Evolutionary conservation across 2,888 invertebrate genomes (phyloP).

Genomic region (Eremobia ochroleuca): DNA sequence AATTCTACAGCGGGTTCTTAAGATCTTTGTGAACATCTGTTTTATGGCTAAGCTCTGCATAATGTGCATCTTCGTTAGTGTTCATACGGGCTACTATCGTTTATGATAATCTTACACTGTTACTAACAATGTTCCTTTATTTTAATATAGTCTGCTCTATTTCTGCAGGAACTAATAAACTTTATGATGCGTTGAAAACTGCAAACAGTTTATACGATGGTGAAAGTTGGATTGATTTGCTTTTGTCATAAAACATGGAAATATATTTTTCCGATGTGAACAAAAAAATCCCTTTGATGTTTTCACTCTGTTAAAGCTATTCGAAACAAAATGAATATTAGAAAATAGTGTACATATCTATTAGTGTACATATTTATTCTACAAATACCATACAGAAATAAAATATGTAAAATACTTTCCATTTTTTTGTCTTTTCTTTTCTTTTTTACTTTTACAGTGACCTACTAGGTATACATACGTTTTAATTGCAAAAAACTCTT

Average conservation of each 20-base stretch:
- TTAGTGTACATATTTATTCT: not conserved
- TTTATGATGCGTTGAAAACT: constrained; percentile 7
- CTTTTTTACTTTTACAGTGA: not conserved
- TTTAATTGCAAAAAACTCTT: not conserved
- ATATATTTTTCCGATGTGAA: not conserved
- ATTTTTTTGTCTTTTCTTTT: no score
- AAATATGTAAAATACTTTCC: not conserved
- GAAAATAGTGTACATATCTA: not conserved
- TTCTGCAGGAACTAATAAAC: constrained; percentile 10
- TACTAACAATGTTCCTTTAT: constrained; percentile 32
- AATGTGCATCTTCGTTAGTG: constrained; percentile 48
- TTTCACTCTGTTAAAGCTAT: not conserved
- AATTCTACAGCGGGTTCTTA: constrained; percentile 34
- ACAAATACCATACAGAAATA: not conserved
- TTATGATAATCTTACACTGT: constrained; percentile 26
- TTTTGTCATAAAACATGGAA: not conserved
- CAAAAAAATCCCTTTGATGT: not conserved
- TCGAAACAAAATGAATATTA: constrained; percentile 6
- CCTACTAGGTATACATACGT: no score
- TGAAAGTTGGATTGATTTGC: not conserved
- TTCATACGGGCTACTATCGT: constrained; percentile 19
- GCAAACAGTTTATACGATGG: constrained; percentile 4
- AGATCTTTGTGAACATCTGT: constrained; percentile 45
- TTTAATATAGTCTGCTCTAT: constrained; percentile 16
- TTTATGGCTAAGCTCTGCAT: constrained; percentile 36